These are phyloP conservation scores for Corvus cornix DNA, from an alignment of 2,113 vertebrate genomes.

Conservation along the genomic window DNA sequence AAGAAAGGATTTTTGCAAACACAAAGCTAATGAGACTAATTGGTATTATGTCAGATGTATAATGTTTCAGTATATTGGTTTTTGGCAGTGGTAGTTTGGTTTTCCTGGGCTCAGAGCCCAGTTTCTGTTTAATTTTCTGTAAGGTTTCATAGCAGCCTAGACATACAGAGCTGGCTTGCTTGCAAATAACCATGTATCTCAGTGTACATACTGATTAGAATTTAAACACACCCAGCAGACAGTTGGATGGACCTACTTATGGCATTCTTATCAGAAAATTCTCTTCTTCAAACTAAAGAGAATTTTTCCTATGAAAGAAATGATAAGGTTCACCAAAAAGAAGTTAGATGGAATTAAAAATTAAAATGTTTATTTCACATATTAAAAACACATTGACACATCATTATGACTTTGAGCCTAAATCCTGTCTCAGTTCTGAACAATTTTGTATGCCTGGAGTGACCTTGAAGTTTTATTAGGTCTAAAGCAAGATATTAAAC, in stretches of 20 bases:
- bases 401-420: neutral
- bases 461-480: neutral
- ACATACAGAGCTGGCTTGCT: neutral
- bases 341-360: neutral
- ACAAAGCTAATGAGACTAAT: slow-evolving; percentile 14
- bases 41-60: slow-evolving; percentile 22
- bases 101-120: slow-evolving; percentile 57
- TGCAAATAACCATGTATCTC: neutral
- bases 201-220: neutral
- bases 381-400: neutral
- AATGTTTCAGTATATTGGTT: slow-evolving; percentile 1
- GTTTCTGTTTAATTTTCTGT: slow-evolving; percentile 64
- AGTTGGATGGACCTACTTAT: neutral
- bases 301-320: neutral
- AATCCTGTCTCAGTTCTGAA: neutral
- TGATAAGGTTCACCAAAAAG: neutral
- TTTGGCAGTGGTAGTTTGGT: neutral
- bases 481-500: neutral
- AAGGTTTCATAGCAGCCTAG: slow-evolving; percentile 29
- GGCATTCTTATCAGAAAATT: neutral
- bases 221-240: neutral
- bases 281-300: neutral
- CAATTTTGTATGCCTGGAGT: neutral
- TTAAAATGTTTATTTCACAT: neutral
- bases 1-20: slow-evolving; percentile 9